Evolutionary conservation across 2,888 invertebrate genomes (phyloP).

Genomic region (Anthrax anthrax): DNA sequence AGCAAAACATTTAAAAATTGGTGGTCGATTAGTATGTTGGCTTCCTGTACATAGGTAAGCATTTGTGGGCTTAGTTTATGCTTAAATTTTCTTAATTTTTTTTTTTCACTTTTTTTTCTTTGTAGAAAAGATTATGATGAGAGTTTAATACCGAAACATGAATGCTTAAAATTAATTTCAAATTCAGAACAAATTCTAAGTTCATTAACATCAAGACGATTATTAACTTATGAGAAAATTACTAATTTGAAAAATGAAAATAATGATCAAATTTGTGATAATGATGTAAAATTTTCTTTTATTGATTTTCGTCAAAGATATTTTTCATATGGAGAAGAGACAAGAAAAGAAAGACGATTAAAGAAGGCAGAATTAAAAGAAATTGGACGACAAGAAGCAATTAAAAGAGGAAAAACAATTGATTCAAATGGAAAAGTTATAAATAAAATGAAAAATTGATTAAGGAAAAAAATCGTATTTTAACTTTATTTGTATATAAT

Average conservation of each 20-base stretch:
- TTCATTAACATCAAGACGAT: constrained; percentile 60
- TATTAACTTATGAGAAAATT: constrained; percentile 75
- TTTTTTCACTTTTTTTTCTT: constrained; percentile 12
- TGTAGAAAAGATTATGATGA: constrained; percentile 56
- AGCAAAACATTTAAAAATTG: constrained; percentile 55
- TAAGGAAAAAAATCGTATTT: too few species aligned
- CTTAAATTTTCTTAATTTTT: background rate
- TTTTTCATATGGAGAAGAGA: constrained; percentile 51
- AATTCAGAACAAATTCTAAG: constrained; percentile 85
- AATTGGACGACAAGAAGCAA: constrained; percentile 26
- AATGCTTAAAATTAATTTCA: constrained; percentile 56
- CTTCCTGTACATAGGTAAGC: constrained; percentile 70
- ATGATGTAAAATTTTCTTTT: constrained; percentile 25
- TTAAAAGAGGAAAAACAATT: constrained; percentile 25
- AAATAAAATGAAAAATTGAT: constrained; percentile 20
- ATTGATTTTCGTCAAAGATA: constrained; percentile 41
- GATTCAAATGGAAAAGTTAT: constrained; percentile 20
- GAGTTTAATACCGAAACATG: constrained; percentile 63
- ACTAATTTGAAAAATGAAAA: constrained; percentile 11
- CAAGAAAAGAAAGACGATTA: constrained; percentile 44
- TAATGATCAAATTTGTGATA: constrained; percentile 18
- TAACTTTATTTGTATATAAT: too few species aligned
- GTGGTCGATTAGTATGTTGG: constrained; percentile 88
- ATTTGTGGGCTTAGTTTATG: too few species aligned
- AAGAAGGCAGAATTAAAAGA: constrained; percentile 36